phyloP scores from a whole-genome alignment of 1,140 invertebrate species.

The Trachymyrmex septentrionalis region DNA sequence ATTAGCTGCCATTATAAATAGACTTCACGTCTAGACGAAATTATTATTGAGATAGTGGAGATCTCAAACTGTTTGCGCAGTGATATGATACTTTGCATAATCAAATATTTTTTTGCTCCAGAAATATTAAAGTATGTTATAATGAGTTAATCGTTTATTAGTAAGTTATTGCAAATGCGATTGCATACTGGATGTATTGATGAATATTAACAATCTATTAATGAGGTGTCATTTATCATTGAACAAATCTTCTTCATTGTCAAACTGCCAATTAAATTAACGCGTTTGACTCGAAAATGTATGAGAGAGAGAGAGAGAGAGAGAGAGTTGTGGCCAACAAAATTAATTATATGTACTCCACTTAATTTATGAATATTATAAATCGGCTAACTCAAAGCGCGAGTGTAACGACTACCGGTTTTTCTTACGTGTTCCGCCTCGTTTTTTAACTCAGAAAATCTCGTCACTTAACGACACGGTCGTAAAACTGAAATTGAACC shows the following conservation, averaged over 20 bases:
- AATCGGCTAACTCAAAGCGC: background rate
- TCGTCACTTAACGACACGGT: background rate
- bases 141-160: background rate
- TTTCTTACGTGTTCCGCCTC: background rate
- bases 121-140: background rate
- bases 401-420: background rate
- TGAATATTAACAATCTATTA: constrained; percentile 11
- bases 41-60: constrained; percentile 12
- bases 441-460: background rate
- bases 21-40: constrained; percentile 16
- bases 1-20: constrained; percentile 55
- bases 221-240: constrained; percentile 27
- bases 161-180: background rate
- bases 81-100: background rate
- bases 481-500: constrained; percentile 34
- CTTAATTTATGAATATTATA: background rate
- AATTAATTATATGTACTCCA: background rate
- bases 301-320: too few species aligned
- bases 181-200: background rate
- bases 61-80: background rate
- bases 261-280: constrained; percentile 35
- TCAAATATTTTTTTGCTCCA: background rate
- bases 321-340: background rate
- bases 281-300: background rate
- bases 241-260: background rate